Percentiles rank a stretch among this genome's conserved stretches.
phyloP scores from a whole-genome alignment of 2,797 vertebrate genomes.

The Chrosomus eos region DNA sequence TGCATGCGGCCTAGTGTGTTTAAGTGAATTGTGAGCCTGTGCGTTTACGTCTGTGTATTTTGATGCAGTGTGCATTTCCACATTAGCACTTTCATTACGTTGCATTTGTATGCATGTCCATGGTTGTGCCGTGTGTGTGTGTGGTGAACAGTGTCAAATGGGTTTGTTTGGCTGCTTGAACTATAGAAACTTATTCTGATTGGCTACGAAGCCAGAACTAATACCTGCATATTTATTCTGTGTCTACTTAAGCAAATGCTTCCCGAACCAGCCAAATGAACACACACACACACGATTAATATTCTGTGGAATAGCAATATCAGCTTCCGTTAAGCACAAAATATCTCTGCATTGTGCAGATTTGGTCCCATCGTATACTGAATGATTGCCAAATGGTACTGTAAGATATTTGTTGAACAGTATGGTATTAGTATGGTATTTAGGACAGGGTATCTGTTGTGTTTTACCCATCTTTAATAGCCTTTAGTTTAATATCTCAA shows the following conservation, averaged over 20 bases:
- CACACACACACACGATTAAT: background rate
- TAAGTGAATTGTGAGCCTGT: conserved; percentile 4
- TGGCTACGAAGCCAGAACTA: conserved; percentile 72
- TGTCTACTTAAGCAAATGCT: conserved; percentile 67
- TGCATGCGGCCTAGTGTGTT: background rate
- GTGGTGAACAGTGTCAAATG: conserved; percentile 67
- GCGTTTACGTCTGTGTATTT: conserved; percentile 75
- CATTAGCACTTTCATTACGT: conserved; percentile 48
- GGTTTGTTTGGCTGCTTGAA: conserved; percentile 72
- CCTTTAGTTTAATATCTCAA: background rate
- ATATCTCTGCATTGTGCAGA: background rate
- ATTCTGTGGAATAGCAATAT: background rate
- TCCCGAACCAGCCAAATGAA: conserved; percentile 31
- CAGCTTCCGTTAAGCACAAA: background rate
- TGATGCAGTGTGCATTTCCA: conserved; percentile 31
- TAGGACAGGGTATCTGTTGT: too few species aligned
- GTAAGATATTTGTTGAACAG: background rate
- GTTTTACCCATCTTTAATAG: too few species aligned
- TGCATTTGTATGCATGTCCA: conserved; percentile 53
- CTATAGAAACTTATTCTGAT: conserved; percentile 71
- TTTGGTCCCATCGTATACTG: background rate
- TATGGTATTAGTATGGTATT: too few species aligned
- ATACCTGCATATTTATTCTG: conserved; percentile 78
- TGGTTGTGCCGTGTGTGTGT: conserved; percentile 51
- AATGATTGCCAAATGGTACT: background rate